Evolutionary conservation across 1,140 invertebrate species (phyloP).

Genomic region (Achroia grisella): DNA sequence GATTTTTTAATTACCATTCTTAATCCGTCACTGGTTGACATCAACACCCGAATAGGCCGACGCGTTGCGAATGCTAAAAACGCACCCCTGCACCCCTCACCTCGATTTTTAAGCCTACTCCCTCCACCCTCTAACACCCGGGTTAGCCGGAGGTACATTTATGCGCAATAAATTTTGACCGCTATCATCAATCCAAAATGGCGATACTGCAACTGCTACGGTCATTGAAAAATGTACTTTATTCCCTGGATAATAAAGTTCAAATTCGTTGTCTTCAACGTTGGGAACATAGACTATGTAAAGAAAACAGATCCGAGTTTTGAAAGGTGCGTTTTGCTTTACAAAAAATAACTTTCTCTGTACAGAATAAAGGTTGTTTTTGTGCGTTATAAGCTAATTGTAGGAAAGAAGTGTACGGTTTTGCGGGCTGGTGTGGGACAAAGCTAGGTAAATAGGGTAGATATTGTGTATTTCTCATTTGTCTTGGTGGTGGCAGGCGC

Average conservation of each 20-base stretch:
- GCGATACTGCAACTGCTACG: constrained; percentile 30
- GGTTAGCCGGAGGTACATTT: constrained; percentile 72
- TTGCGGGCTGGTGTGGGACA: constrained; percentile 41
- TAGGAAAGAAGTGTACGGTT: constrained; percentile 59
- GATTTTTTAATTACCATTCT: not conserved
- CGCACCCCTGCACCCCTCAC: constrained; percentile 57
- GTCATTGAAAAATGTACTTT: constrained; percentile 33
- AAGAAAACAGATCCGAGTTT: constrained; percentile 60
- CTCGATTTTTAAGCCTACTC: constrained; percentile 69
- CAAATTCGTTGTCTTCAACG: constrained; percentile 19
- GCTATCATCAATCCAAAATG: constrained; percentile 55
- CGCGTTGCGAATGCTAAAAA: constrained; percentile 69
- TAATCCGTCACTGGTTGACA: constrained; percentile 46
- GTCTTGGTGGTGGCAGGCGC: constrained; percentile 58
- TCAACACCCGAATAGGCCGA: constrained; percentile 70
- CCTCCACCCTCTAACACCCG: constrained; percentile 62
- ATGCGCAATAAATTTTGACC: constrained; percentile 73
- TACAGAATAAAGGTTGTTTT: constrained; percentile 29
- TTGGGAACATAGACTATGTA: constrained; percentile 44
- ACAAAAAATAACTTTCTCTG: constrained; percentile 40
- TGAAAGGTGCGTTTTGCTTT: constrained; percentile 33
- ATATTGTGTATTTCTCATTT: constrained; percentile 68
- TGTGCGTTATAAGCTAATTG: constrained; percentile 21
- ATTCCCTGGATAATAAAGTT: constrained; percentile 16
- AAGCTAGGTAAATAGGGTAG: constrained; percentile 60